Evolutionary conservation across 2,797 vertebrate species (phyloP), one percentile per base, ranked within the genome.

Genomic region (Sibirionetta formosa): DNA sequence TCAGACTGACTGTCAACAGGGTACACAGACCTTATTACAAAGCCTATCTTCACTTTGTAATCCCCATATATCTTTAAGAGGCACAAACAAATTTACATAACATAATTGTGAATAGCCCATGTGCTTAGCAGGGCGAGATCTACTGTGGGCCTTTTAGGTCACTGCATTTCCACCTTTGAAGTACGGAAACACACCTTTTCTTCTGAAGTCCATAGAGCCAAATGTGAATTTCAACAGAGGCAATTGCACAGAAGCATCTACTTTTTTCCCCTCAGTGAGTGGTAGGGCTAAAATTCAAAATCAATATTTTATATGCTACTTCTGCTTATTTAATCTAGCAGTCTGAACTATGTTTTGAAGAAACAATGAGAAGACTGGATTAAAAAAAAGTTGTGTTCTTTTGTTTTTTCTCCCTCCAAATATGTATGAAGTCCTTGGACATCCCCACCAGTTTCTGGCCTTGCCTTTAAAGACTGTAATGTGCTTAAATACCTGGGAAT

Each of bases 401-500:
- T 44, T 44, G 13, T 44, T 3, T 4, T 14, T 14, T 16, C 44
- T 44, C 75, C 63, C 69, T 56, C 40, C 48, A 83, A 88, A 70
- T 66, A 91, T 14, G 27, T 56, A 79, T 0, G 0, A 73, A 91
- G 73, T 35, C 64, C 33, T 88, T 91, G 70, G 51, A 95, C 79
- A 57, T 94, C 94, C 77, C 42, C 79, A 90, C 22, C 63, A 58
- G 44, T 86, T 93, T 88, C 85, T 96, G 87, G 88, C 75, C 70
- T 63, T 79, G 60, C 60, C 42, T 96, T 95, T 94, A 80, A 94
- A 93, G 66, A 79, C 18, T 60, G 58, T 95, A 87, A 91, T 91
- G 87, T 80, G 36, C 40, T 87, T 92, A 95, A 93, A 91, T 84
- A 96, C 48, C 35, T 85, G 53, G 50, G 86, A 96, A 96, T 94